Conservation (phyloP, 2,797 vertebrate genomes). For the Mastacembelus armatus region DNA sequence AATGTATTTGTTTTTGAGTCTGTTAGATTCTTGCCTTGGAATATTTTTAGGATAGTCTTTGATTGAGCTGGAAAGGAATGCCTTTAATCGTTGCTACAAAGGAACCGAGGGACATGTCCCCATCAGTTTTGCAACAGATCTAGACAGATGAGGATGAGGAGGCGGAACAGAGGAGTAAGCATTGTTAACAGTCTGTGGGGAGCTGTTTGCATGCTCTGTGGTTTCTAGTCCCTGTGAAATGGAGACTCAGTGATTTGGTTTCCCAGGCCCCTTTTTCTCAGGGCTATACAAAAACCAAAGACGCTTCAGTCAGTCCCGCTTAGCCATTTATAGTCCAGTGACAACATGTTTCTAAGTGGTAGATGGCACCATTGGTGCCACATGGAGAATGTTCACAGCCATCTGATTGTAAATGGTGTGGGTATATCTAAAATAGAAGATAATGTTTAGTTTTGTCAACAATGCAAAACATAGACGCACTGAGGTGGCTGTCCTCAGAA, state of each 20-base stretch:
- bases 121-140: conserved; percentile 74
- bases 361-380: conserved; percentile 60
- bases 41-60: conserved; percentile 81
- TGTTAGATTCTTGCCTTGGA: conserved; percentile 74
- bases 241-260: conserved; percentile 76
- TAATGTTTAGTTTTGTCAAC: conserved; percentile 70
- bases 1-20: conserved; percentile 80
- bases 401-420: conserved; percentile 66
- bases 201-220: conserved; percentile 78
- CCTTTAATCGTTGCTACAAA: conserved; percentile 83
- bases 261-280: conserved; percentile 75
- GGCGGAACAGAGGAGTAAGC: conserved; percentile 69
- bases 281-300: conserved; percentile 69
- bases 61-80: conserved; percentile 81
- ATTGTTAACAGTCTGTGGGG: conserved; percentile 83
- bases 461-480: conserved; percentile 61
- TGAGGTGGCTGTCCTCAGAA: conserved; percentile 54
- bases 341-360: conserved; percentile 43
- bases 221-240: conserved; percentile 80
- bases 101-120: conserved; percentile 76
- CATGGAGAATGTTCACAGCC: conserved; percentile 62
- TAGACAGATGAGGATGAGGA: conserved; percentile 74
- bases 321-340: conserved; percentile 68
- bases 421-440: conserved; percentile 73
- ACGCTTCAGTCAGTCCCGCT: conserved; percentile 62